phyloP scores from a whole-genome alignment of 1,140 invertebrate species.

The Tetranychus urticae region DNA sequence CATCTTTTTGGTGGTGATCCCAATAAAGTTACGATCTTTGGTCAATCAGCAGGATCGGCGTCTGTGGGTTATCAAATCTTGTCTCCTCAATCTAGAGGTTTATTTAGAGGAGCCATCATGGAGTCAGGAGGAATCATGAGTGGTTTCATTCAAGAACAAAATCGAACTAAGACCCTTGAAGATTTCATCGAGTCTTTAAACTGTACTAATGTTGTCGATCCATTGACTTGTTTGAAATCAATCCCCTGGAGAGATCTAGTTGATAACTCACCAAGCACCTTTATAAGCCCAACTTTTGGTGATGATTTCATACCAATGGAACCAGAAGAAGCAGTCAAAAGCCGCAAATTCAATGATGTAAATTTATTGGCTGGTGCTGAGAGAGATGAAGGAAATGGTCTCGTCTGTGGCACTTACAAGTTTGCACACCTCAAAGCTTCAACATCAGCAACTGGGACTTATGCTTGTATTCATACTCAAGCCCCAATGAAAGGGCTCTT shows the following conservation, averaged over 20 bases:
- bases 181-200: not conserved
- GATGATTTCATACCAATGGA: not conserved
- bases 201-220: not conserved
- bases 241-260: not conserved
- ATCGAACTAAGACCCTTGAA: not conserved
- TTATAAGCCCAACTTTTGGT: not conserved
- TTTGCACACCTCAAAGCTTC: not conserved
- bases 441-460: not conserved
- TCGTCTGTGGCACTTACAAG: not conserved
- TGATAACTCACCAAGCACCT: not conserved
- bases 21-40: slow-evolving; percentile 26
- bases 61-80: slow-evolving; percentile 18
- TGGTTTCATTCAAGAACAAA: not conserved
- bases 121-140: slow-evolving; percentile 3
- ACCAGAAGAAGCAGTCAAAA: not conserved
- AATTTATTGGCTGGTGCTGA: not conserved
- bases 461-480: not conserved
- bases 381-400: not conserved
- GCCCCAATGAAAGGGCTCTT: not conserved
- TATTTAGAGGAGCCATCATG: slow-evolving; percentile 21
- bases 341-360: not conserved
- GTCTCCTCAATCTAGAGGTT: slow-evolving; percentile 13
- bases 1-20: slow-evolving; percentile 13
- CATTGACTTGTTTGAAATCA: not conserved
- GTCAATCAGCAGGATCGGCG: slow-evolving; percentile 22